Evolutionary conservation across 2,797 vertebrate species (phyloP).

Genomic region (Peromyscus nudipes): DNA sequence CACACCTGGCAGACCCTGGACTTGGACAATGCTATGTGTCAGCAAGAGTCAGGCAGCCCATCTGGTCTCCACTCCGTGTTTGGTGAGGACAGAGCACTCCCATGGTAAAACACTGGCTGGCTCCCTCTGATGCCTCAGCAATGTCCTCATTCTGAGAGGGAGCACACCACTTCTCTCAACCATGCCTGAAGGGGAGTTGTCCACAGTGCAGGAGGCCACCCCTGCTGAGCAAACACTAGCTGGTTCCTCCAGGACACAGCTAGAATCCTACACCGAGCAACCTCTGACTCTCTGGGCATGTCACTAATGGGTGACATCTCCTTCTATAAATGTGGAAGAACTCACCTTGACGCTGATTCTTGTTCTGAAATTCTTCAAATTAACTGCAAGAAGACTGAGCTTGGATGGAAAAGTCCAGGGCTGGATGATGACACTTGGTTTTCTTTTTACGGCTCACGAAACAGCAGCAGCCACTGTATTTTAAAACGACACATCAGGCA

Average conservation of each 20-base stretch:
- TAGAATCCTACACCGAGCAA: no score
- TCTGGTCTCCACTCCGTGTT: neutral
- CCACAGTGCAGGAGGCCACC: accelerated
- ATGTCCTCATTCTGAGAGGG: neutral
- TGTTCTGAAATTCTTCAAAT: neutral
- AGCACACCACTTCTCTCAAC: neutral
- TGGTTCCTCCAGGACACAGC: neutral
- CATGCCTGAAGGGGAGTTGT: no score
- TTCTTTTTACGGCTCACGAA: neutral
- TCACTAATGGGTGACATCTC: neutral
- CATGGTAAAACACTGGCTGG: no score
- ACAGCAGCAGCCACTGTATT: neutral
- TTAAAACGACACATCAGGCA: neutral
- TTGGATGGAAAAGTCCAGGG: neutral
- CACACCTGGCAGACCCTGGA: slow-evolving; percentile 47
- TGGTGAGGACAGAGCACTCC: no score
- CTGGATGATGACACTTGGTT: neutral
- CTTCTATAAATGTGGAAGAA: neutral
- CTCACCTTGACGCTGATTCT: neutral
- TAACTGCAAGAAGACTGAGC: neutral
- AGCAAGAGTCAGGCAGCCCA: neutral
- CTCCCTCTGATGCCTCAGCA: neutral
- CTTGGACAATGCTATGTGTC: neutral
- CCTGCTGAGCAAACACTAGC: neutral
- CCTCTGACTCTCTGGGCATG: neutral